Base-by-base conservation (phyloP, 2,888 invertebrate genomes). In the Vesta saturnalis region DNA sequence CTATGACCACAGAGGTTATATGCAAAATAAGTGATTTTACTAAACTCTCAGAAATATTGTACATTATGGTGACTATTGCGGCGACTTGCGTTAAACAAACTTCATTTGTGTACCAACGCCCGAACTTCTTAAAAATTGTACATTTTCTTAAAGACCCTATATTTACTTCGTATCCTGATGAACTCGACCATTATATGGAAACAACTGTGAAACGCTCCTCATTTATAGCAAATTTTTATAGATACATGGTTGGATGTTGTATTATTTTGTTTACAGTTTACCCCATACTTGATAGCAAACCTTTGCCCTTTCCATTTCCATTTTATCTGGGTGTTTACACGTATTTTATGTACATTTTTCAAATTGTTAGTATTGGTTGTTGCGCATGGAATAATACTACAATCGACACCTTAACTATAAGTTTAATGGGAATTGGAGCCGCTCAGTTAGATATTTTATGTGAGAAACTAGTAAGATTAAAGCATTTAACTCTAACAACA, bases 301-400 rank as follows among this genome's bases (percentile, higher is more conserved):
- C 60, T 5, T 56, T 66, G 14, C 71, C 73, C 0, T 66, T 73
- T 63, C 71, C 73, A 12, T 67, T 73, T 63, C 63, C 71, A n/a
- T 71, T 62, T 57, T 64, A 73, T 14, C 8, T 71, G 22, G 66
- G 68, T 10, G 22, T 39, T 8, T 69, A 61, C 12, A 56, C n/a
- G 19, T 57, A 56, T 55, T 35, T 55, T 15, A 68, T 71, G 63
- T 65, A 69, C 19, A 39, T 56, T 8, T 66, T 66, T 60, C 71
- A 73, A 62, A 47, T 65, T 10, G 18, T 39, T n/a, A 57, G 49
- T 12, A 39, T 52, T 16, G 14, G 47, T 18, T 23, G 21, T 43
- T 47, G 57, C 5, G 73, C 71, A 1, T 73, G 71, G 73, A 70
- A 71, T 49, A 71, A 71, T 55, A 64, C 61, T 14, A 52, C 64